Evolutionary conservation across 2,797 vertebrate genomes (phyloP).

Genomic region (Apodemus agrarius): DNA sequence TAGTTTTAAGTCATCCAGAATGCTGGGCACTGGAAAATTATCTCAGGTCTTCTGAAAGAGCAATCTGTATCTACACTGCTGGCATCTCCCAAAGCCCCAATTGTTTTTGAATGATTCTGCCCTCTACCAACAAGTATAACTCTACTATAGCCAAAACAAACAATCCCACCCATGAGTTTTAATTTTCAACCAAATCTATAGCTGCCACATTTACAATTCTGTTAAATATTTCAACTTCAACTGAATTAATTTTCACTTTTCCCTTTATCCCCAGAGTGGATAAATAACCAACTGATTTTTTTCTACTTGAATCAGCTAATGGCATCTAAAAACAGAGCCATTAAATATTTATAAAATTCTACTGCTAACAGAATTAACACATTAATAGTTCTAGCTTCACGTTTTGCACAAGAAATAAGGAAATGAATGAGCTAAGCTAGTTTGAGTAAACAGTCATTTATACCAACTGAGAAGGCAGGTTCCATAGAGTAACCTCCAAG

Average conservation of each 20-base stretch:
- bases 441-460: conserved; percentile 24
- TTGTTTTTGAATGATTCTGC: neutral
- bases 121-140: neutral
- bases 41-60: neutral
- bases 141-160: neutral
- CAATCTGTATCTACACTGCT: neutral
- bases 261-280: conserved; percentile 11
- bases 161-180: neutral
- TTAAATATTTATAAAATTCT: conserved; percentile 60
- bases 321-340: conserved; percentile 25
- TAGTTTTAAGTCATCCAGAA: neutral
- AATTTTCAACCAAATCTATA: conserved; percentile 33
- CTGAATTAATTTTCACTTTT: neutral
- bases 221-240: conserved; percentile 3
- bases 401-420: conserved; percentile 25
- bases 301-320: conserved; percentile 44
- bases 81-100: neutral
- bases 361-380: neutral
- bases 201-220: neutral
- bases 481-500: neutral
- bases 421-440: conserved; percentile 44
- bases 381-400: conserved; percentile 29
- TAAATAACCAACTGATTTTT: conserved; percentile 54
- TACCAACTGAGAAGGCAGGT: neutral
- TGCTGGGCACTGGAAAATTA: neutral